Conservation (phyloP, 2,888 invertebrate species). For the Apomyelois bistriatella region DNA sequence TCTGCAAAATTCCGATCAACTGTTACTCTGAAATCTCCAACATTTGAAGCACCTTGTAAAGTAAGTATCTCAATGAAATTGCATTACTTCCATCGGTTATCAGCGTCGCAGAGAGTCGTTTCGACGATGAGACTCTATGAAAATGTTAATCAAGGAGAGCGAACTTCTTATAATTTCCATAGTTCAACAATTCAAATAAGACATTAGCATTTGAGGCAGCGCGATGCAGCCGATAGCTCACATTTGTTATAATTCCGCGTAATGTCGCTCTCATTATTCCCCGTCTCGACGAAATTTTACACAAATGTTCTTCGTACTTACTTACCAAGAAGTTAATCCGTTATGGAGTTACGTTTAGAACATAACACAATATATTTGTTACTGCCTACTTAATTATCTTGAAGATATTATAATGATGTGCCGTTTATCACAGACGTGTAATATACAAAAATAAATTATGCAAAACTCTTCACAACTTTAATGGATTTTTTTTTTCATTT, state of each 20-base stretch:
- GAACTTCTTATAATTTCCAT: conserved; percentile 4
- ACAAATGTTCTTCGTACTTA: background rate
- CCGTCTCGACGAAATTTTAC: background rate
- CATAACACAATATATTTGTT: too few species aligned
- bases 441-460: too few species aligned
- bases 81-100: conserved; percentile 4
- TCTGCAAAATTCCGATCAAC: background rate
- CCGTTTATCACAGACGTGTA: too few species aligned
- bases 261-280: background rate
- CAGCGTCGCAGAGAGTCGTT: conserved; percentile 3
- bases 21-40: background rate
- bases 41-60: background rate
- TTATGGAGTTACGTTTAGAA: too few species aligned
- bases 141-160: conserved; percentile 10
- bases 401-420: too few species aligned
- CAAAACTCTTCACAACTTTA: too few species aligned
- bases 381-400: too few species aligned
- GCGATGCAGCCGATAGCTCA: conserved; percentile 10
- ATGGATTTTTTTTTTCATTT: too few species aligned
- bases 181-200: conserved; percentile 14
- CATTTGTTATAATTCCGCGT: conserved; percentile 8
- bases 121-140: conserved; percentile 1
- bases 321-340: too few species aligned
- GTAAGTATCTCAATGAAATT: conserved; percentile 5
- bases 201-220: conserved; percentile 9